Conservation (phyloP, 2,797 vertebrate genomes). For the Saxicola maurus region DNA sequence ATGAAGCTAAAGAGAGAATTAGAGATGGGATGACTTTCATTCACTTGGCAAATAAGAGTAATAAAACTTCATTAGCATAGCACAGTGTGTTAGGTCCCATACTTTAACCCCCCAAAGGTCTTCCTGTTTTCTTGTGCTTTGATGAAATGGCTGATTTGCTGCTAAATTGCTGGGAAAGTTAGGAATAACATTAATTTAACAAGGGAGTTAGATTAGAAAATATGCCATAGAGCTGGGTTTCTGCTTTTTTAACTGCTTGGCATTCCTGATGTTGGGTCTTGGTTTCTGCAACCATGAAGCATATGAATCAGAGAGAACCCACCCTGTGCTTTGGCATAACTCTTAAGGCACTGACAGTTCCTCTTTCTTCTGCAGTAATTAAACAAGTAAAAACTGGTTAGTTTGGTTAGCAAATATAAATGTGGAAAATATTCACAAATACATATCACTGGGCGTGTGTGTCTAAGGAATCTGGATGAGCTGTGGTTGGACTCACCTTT, state of each 20-base stretch:
- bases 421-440: constrained; percentile 48
- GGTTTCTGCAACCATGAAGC: constrained; percentile 67
- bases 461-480: constrained; percentile 61
- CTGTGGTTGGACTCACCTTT: constrained; percentile 53
- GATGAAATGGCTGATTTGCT: background rate
- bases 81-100: background rate
- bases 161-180: constrained; percentile 40
- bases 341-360: constrained; percentile 48
- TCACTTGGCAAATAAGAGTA: background rate
- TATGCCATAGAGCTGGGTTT: background rate
- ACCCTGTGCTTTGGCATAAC: constrained; percentile 48
- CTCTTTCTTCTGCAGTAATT: constrained; percentile 47
- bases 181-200: constrained; percentile 19
- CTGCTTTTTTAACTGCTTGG: constrained; percentile 32
- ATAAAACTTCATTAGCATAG: background rate
- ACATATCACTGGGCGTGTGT: constrained; percentile 48
- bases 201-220: constrained; percentile 25
- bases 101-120: background rate
- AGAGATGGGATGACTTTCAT: background rate
- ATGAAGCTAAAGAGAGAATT: background rate
- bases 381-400: constrained; percentile 64
- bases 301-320: constrained; percentile 62
- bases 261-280: constrained; percentile 64
- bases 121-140: constrained; percentile 28
- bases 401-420: constrained; percentile 53